phyloP scores from a whole-genome alignment of 2,888 invertebrate genomes.

The Sarcophaga rosellei region DNA sequence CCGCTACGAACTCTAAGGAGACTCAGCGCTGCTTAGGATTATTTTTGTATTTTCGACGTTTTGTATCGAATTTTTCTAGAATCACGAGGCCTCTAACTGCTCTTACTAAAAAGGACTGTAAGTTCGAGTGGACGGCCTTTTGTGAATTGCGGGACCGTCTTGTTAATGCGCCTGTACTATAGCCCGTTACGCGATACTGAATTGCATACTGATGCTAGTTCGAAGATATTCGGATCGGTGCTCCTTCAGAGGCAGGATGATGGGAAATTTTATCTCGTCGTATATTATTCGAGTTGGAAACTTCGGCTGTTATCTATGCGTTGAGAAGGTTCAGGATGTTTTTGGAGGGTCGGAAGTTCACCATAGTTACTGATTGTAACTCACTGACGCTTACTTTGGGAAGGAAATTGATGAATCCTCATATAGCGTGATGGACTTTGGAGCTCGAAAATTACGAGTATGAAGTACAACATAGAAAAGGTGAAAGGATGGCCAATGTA shows the following conservation, averaged over 20 bases:
- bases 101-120: constrained; percentile 6
- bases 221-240: too few relatives aligned
- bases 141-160: constrained; percentile 1
- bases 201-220: not conserved
- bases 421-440: constrained; percentile 19
- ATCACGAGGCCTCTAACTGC: constrained; percentile 7
- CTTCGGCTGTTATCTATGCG: too few relatives aligned
- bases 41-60: constrained; percentile 42
- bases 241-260: constrained; percentile 15
- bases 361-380: too few relatives aligned
- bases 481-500: too few relatives aligned
- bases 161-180: constrained; percentile 19
- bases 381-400: too few relatives aligned
- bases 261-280: constrained; percentile 6
- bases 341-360: too few relatives aligned
- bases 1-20: not conserved
- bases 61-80: constrained; percentile 25
- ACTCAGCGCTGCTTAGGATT: constrained; percentile 28
- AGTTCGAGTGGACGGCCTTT: constrained; percentile 20
- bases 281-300: constrained; percentile 56
- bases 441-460: too few relatives aligned
- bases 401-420: too few relatives aligned
- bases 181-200: constrained; percentile 19
- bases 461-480: too few relatives aligned
- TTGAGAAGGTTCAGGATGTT: too few relatives aligned